These are phyloP conservation scores for Neoscelio sp. DNA, from an alignment of 2,888 invertebrate species.

Conservation along the genomic window DNA sequence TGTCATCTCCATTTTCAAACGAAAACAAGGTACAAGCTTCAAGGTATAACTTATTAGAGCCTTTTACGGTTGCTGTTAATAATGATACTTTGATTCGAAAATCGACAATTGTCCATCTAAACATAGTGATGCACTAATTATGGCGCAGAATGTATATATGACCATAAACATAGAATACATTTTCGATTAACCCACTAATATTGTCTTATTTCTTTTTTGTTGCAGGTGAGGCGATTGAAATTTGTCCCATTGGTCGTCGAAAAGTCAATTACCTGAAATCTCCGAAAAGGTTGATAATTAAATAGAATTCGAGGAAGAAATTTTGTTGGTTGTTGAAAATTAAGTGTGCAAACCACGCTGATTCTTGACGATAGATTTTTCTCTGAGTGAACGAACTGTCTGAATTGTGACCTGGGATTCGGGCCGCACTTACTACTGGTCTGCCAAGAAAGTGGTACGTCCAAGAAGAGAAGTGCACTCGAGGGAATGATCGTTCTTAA, in stretches of 20 bases:
- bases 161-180: too few relatives aligned
- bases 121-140: too few relatives aligned
- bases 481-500: slow-evolving; percentile 77
- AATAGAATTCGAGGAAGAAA: neutral
- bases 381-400: slow-evolving; percentile 73
- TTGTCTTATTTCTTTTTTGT: too few relatives aligned
- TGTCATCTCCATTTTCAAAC: too few relatives aligned
- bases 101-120: too few relatives aligned
- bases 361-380: slow-evolving; percentile 75
- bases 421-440: slow-evolving; percentile 70
- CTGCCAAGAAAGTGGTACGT: slow-evolving; percentile 74
- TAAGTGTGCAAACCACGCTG: slow-evolving; percentile 50
- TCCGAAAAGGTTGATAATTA: slow-evolving; percentile 17
- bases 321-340: slow-evolving; percentile 47
- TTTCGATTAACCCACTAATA: too few relatives aligned
- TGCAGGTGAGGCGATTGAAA: too few relatives aligned
- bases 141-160: too few relatives aligned
- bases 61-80: too few relatives aligned
- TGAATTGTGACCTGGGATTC: slow-evolving; percentile 77
- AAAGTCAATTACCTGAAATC: neutral
- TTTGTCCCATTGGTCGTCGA: neutral
- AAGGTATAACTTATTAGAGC: too few relatives aligned
- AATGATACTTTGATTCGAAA: too few relatives aligned
- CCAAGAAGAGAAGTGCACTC: slow-evolving; percentile 77
- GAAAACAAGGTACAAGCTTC: too few relatives aligned